Evolutionary conservation across 2,113 vertebrate species (phyloP).

Genomic region (Apaloderma vittatum): DNA sequence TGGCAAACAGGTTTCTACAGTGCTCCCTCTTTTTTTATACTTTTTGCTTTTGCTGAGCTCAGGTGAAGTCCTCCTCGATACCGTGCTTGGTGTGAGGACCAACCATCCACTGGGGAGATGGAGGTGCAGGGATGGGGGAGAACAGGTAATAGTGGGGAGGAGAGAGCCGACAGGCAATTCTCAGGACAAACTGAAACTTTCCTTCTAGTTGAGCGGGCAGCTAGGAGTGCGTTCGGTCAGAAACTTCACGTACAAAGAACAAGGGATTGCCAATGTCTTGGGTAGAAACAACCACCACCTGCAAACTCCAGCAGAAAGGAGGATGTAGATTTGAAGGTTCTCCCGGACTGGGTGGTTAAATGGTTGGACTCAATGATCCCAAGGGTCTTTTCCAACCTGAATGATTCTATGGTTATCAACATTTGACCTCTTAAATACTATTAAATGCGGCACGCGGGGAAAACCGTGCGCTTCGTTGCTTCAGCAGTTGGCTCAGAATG

Average conservation of each 20-base stretch:
- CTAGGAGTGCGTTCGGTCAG: background rate
- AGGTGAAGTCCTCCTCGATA: background rate
- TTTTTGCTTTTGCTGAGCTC: background rate
- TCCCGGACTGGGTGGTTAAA: background rate
- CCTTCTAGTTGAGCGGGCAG: background rate
- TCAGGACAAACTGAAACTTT: background rate
- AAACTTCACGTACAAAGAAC: background rate
- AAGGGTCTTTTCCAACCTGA: too few species aligned
- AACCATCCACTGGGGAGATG: background rate
- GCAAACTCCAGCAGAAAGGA: background rate
- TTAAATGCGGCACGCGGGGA: fast-evolving
- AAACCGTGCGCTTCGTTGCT: background rate
- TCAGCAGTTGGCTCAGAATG: background rate
- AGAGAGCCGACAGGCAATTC: background rate
- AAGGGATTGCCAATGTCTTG: background rate
- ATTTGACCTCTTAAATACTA: background rate
- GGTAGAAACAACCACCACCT: background rate
- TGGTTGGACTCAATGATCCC: too few species aligned
- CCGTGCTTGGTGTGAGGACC: fast-evolving
- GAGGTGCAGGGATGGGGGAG: fast-evolving
- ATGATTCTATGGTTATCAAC: background rate
- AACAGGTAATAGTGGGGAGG: background rate
- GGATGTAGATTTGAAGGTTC: background rate
- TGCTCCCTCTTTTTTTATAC: background rate
- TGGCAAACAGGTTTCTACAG: background rate